Evolutionary conservation across 2,888 invertebrate species (phyloP), one percentile per base, ranked within the genome.

Genomic region (Brachyptera risi): DNA sequence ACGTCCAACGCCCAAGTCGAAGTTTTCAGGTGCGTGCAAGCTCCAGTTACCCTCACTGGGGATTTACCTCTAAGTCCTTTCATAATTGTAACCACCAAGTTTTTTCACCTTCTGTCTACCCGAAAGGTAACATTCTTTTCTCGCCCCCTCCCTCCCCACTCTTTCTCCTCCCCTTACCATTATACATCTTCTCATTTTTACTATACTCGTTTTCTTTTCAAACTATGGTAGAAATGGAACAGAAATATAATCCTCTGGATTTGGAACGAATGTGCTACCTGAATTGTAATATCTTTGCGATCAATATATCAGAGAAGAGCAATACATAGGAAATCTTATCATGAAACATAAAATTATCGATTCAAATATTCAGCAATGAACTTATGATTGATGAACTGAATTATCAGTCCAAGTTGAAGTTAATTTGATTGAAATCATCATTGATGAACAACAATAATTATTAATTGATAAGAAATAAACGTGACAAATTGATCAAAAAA

Each of bases 161-260:
- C 54, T 40, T 26, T 42, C 49, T 24, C 15, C 24, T 40, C n/a
- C n/a, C n/a, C n/a, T n/a, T n/a, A n/a, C n/a, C n/a, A n/a, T n/a
- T n/a, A n/a, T n/a, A n/a, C n/a, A n/a, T n/a, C n/a, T n/a, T n/a
- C n/a, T n/a, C n/a, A n/a, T n/a, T n/a, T n/a, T n/a, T n/a, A n/a
- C n/a, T 31, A 31, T 42, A 42, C 38, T 61, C 26, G 38, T 60
- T 38, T 60, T 31, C 56, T 44, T 49, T 51, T 37, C 5, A 62
- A 62, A 62, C 49, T 62, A 58, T 54, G 56, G 58, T 37, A 56
- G 42, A 61, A 62, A 59, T 47, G 47, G 62, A 62, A 62, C 59
- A 62, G 59, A 62, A 62, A 62, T 62, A 62, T 62, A 62, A 62
- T 62, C 62, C 62, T 44, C 35, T 31, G 62, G 59, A 62, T 59